Evolutionary conservation across 53 echinoderm and acorn worm species (phyloP).

Genomic region (Henricia sp.): DNA sequence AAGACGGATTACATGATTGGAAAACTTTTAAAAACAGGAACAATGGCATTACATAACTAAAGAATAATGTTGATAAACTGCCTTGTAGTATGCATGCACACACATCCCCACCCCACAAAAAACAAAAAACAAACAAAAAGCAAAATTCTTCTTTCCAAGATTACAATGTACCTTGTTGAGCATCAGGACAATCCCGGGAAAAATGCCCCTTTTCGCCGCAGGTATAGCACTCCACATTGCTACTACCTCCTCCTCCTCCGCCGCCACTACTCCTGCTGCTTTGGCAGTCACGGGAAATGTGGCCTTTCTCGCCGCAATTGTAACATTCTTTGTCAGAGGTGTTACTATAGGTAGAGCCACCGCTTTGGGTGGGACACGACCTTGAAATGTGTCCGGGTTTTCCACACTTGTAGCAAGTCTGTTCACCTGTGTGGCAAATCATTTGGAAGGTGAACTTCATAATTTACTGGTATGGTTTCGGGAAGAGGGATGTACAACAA

Average conservation of each 20-base stretch:
- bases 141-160: no score
- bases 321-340: constrained; percentile 2
- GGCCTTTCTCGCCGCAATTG: constrained; percentile 14
- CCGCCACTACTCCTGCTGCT: background rate
- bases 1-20: background rate
- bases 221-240: background rate
- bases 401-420: constrained; percentile 34
- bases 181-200: background rate
- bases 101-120: no score
- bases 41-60: no score
- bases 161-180: no score
- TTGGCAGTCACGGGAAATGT: constrained; percentile 8
- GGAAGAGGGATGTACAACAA: no score
- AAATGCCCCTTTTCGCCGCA: constrained; percentile 2
- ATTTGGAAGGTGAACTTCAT: no score
- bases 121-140: no score
- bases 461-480: background rate
- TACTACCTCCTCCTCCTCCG: background rate
- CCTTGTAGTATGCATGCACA: no score
- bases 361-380: background rate
- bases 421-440: background rate
- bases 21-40: no score
- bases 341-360: background rate
- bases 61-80: no score
- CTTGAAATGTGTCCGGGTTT: constrained; percentile 32